Conservation (phyloP, 2,113 vertebrate species). For the Gorsachius goisagi region DNA sequence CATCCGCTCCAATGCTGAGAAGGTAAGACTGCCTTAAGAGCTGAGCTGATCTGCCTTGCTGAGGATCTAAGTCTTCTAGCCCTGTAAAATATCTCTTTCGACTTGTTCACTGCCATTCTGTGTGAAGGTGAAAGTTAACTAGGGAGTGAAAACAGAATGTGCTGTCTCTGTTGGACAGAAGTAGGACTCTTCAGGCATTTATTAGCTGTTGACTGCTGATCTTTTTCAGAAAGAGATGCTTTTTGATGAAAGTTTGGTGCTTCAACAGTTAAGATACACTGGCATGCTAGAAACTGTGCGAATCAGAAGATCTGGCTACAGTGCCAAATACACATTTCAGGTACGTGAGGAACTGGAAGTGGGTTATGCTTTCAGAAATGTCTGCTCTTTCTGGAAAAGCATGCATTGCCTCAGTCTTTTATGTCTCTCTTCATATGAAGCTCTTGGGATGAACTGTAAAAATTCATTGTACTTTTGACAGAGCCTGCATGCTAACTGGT, state of each 20-base stretch:
- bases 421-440: background rate
- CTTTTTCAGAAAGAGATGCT: slow-evolving; percentile 87
- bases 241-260: slow-evolving; percentile 89
- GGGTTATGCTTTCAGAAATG: background rate
- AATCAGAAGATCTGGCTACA: slow-evolving; percentile 94
- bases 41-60: background rate
- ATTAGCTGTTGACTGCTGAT: background rate
- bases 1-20: slow-evolving; percentile 95
- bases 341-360: slow-evolving; percentile 56
- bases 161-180: background rate
- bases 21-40: slow-evolving; percentile 73
- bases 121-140: background rate
- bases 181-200: background rate
- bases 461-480: background rate
- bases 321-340: slow-evolving; percentile 96
- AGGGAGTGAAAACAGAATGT: background rate
- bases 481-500: background rate
- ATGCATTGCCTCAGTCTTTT: accelerated
- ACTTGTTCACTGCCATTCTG: background rate
- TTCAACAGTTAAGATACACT: slow-evolving; percentile 96
- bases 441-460: background rate
- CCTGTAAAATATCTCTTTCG: background rate
- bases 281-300: slow-evolving; percentile 98
- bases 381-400: background rate
- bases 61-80: background rate